Evolutionary conservation across 2,113 vertebrate species (phyloP).

Genomic region (Forbesichthys papilliferus): DNA sequence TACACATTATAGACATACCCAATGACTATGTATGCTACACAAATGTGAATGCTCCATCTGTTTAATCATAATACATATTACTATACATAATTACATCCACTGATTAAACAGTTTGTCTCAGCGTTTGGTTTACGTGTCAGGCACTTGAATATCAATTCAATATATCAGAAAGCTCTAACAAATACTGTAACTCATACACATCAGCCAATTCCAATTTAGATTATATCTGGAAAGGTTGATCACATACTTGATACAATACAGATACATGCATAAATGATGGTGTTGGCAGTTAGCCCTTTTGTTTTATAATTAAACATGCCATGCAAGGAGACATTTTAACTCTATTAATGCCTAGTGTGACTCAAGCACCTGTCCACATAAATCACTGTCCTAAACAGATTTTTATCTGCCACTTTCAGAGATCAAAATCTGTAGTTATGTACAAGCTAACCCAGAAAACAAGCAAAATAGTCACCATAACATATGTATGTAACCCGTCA

Average conservation of each 20-base stretch:
- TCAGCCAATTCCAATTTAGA: background rate
- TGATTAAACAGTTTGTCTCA: background rate
- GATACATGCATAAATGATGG: background rate
- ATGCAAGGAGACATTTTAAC: background rate
- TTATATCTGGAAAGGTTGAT: background rate
- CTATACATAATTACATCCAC: background rate
- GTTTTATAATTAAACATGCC: background rate
- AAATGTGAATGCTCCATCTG: background rate
- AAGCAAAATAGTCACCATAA: background rate
- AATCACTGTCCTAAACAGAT: conserved; percentile 16
- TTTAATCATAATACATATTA: background rate
- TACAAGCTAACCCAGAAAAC: background rate
- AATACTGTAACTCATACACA: background rate
- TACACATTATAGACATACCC: background rate
- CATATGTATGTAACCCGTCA: too few species aligned
- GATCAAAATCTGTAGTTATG: background rate
- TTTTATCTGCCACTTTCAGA: too few species aligned
- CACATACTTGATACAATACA: background rate
- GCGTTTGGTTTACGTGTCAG: background rate
- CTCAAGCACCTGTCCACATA: conserved; percentile 38
- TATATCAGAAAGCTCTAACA: background rate
- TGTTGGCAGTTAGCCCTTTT: background rate
- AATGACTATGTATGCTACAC: background rate
- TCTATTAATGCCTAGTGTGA: background rate
- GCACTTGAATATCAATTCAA: background rate